phyloP scores from a whole-genome alignment of 2,113 vertebrate genomes.

The Orthonyx spaldingii region DNA sequence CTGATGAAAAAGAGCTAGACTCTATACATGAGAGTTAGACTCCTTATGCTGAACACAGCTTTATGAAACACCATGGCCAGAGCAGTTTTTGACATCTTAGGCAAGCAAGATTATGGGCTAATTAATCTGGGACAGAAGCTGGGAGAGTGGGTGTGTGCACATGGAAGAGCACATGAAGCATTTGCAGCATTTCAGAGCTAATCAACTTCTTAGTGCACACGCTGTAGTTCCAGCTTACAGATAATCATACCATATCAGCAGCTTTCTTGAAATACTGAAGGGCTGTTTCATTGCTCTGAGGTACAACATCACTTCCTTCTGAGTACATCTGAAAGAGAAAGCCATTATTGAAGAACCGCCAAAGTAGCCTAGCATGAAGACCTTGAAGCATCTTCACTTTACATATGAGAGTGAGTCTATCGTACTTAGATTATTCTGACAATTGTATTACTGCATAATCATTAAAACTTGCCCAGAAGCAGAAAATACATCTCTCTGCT shows the following conservation, averaged over 20 bases:
- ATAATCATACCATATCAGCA: constrained; percentile 86
- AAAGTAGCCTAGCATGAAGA: not conserved
- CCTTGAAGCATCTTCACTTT: not conserved
- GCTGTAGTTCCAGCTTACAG: not conserved
- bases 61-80: not conserved
- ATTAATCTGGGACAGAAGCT: not conserved
- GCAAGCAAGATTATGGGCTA: not conserved
- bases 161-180: not conserved
- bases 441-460: not conserved
- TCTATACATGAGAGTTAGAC: not conserved
- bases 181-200: not conserved
- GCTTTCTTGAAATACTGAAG: constrained; percentile 97
- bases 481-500: not conserved
- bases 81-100: not conserved
- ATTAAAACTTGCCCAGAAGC: not conserved
- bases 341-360: not conserved
- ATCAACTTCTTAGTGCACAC: not conserved
- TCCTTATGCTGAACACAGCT: not conserved
- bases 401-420: not conserved
- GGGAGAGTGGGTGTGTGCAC: not conserved
- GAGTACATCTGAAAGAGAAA: constrained; percentile 90
- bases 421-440: not conserved
- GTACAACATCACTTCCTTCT: constrained; percentile 90
- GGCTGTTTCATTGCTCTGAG: constrained; percentile 95
- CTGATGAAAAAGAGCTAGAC: not conserved